Evolutionary conservation across 2,113 vertebrate genomes (phyloP), one percentile per base, ranked within the genome.

Genomic region (Hippoglossus stenolepis): DNA sequence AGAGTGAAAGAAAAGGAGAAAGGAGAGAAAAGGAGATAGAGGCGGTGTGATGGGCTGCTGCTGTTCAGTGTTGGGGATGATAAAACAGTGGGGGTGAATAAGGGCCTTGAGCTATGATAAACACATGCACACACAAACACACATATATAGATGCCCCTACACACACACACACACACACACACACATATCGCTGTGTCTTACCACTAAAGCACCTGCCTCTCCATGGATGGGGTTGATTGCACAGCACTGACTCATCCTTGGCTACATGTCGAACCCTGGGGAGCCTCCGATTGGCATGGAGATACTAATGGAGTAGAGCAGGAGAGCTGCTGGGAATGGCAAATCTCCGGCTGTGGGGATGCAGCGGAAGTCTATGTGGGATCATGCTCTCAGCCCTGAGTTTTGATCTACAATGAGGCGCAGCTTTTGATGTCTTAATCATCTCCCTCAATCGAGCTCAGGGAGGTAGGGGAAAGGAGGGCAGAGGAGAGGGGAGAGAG

Each of bases 351-450:
- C 92, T 91, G 89, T 80, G 84, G 90, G 86, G 89, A 91, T 92
- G 91, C 89, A 90, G 79, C 86, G 87, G 91, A 91, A 90, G 85
- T 93, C 89, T 92, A 91, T 80, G 90, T 75, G 88, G 91, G 87
- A 91, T 91, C 90, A 88, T 81, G 80, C 86, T 90, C 87, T 87
- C 92, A 90, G 85, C 84, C 90, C 79, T 81, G 85, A 89, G 88
- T 91, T 91, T 93, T 93, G 89, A 93, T 93, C 92, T 92, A 91
- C 90, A 84, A 83, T 73, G 88, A 85, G 81, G 83, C 88, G 77
- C 73, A 76, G 86, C 91, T 91, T 93, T 93, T 93, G 90, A 93
- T 93, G 94, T 93, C 91, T 93, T 92, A 93, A 93, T 93, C 92
- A 93, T 87, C 91, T 85, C 78, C 69, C 90, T 88, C 90, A 65